A percentile compares a stretch with the other conserved stretches of the same genome.
Conservation (phyloP, 2,797 vertebrate species). For the Acomys russatus region DNA sequence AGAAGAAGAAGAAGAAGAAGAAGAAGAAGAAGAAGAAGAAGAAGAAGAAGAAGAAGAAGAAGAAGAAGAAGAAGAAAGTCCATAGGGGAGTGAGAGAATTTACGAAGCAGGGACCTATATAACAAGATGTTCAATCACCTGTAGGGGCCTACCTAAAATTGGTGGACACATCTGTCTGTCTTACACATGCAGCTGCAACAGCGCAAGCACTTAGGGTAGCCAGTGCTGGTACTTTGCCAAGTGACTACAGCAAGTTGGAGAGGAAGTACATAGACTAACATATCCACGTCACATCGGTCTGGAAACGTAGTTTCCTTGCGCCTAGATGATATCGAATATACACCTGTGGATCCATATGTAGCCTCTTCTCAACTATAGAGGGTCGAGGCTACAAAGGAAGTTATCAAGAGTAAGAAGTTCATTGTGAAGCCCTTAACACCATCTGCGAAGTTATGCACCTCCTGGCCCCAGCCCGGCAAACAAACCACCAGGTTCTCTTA, state of each 20-base stretch:
- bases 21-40: too few relatives aligned
- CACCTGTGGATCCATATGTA: neutral
- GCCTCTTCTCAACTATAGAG: constrained; percentile 1
- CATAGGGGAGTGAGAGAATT: constrained; percentile 17
- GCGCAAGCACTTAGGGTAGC: neutral
- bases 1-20: too few relatives aligned
- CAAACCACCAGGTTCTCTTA: neutral
- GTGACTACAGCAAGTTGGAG: neutral
- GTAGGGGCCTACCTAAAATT: constrained; percentile 31
- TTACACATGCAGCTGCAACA: constrained; percentile 5
- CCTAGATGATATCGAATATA: neutral
- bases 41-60: constrained; percentile 9
- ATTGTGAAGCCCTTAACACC: neutral
- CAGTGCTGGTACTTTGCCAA: neutral
- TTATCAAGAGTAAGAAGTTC: neutral
- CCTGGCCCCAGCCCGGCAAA: neutral
- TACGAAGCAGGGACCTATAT: neutral
- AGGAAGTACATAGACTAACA: neutral
- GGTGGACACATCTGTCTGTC: neutral
- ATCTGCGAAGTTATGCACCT: neutral
- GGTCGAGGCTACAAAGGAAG: neutral
- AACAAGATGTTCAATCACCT: neutral
- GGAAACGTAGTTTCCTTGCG: neutral
- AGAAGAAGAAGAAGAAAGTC: neutral
- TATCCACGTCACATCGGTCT: neutral